Conservation (phyloP, 2,888 invertebrate species). For the Formica aserva region DNA sequence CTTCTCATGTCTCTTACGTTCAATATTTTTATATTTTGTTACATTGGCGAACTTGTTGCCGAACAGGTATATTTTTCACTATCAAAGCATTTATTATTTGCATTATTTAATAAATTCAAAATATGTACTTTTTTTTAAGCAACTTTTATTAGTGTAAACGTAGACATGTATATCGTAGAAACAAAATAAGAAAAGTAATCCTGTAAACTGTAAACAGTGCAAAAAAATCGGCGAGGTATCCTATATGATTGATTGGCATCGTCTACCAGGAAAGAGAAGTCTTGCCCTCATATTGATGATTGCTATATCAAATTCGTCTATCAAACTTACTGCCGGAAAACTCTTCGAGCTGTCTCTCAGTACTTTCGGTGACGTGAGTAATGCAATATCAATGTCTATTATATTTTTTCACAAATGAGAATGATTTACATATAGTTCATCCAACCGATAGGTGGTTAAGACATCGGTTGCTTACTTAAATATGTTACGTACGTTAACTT, state of each 20-base stretch:
- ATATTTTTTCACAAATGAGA: neutral
- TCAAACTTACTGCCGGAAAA: slow-evolving; percentile 79
- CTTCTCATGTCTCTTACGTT: neutral
- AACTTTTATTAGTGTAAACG: neutral
- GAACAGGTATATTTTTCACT: neutral
- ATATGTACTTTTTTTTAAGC: neutral
- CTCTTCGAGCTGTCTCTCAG: slow-evolving; percentile 75
- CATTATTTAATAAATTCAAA: neutral
- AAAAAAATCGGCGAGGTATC: slow-evolving; percentile 62
- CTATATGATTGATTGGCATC: slow-evolving; percentile 75
- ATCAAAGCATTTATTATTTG: neutral
- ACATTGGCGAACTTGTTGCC: neutral
- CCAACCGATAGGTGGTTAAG: slow-evolving; percentile 66
- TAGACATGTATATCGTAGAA: neutral
- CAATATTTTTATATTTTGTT: slow-evolving; percentile 5
- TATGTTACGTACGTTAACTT: slow-evolving; percentile 67
- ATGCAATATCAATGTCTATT: neutral
- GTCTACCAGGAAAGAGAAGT: slow-evolving; percentile 58
- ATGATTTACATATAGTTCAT: neutral
- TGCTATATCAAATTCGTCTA: slow-evolving; percentile 73
- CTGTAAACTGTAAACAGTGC: slow-evolving; percentile 58
- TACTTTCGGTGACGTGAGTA: slow-evolving; percentile 73
- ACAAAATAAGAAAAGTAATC: slow-evolving; percentile 1
- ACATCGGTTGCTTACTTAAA: slow-evolving; percentile 72
- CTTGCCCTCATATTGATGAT: slow-evolving; percentile 74